These are phyloP conservation scores for Eidolon helvum DNA, from an alignment of 2,113 vertebrate genomes.

Conservation along the genomic window DNA sequence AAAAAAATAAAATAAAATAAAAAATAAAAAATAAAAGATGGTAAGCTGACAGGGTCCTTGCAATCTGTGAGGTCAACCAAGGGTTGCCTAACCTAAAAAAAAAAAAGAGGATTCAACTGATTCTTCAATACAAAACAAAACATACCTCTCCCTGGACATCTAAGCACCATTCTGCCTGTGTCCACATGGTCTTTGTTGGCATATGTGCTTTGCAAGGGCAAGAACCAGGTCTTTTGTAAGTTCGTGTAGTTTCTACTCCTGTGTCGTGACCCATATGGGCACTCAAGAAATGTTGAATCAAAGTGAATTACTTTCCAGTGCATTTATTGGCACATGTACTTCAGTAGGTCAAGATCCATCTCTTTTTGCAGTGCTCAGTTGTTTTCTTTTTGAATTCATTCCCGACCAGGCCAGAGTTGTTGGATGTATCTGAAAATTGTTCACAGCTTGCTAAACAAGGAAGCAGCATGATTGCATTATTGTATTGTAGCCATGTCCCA, in stretches of 20 bases:
- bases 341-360: slow-evolving; percentile 14
- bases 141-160: neutral
- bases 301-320: slow-evolving; percentile 37
- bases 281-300: neutral
- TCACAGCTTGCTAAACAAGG: slow-evolving; percentile 55
- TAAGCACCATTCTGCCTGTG: neutral
- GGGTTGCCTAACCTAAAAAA: too few relatives aligned
- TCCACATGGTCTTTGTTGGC: neutral
- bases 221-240: neutral
- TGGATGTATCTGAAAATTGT: slow-evolving; percentile 36
- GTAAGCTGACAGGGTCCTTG: too few relatives aligned
- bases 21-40: too few relatives aligned
- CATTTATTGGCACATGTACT: slow-evolving; percentile 39
- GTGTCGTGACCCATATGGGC: neutral
- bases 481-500: neutral
- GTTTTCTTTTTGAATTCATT: slow-evolving; percentile 35
- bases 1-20: too few relatives aligned
- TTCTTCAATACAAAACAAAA: neutral
- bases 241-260: neutral
- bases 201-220: neutral
- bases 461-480: neutral
- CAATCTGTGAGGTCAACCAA: too few relatives aligned
- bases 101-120: neutral
- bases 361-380: slow-evolving; percentile 30
- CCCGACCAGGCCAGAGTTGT: slow-evolving; percentile 12